These are phyloP conservation scores for Sycophaga agraensis DNA, from an alignment of 1,140 invertebrate species.

Conservation along the genomic window DNA sequence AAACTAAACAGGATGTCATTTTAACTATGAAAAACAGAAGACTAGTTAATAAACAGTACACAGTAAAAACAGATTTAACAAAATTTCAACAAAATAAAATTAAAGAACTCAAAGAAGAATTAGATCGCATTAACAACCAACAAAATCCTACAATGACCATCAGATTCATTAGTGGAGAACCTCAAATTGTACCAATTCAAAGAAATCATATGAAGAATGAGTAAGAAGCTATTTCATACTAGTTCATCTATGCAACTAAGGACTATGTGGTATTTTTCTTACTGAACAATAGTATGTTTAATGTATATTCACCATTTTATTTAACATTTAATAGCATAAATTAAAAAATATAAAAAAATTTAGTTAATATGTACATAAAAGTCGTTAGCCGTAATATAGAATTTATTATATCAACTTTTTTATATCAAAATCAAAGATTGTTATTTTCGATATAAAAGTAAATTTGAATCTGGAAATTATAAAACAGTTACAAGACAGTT, in stretches of 20 bases:
- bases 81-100: constrained; percentile 15
- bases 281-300: too few species aligned
- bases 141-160: constrained; percentile 7
- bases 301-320: too few species aligned
- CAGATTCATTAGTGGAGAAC: constrained; percentile 20
- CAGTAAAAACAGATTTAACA: constrained; percentile 18
- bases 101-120: constrained; percentile 8
- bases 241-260: background rate
- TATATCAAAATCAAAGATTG: too few species aligned
- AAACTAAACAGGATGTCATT: constrained; percentile 5
- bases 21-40: constrained; percentile 10
- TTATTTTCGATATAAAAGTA: too few species aligned
- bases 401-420: too few species aligned
- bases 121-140: background rate
- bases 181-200: constrained; percentile 6
- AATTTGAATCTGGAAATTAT: too few species aligned
- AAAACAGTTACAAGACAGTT: too few species aligned
- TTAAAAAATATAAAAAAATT: too few species aligned
- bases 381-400: too few species aligned
- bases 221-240: background rate
- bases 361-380: too few species aligned
- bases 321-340: too few species aligned
- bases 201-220: constrained; percentile 10
- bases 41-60: constrained; percentile 5
- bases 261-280: too few species aligned